These are phyloP conservation scores for Ochotona curzoniae DNA, from an alignment of 2,113 vertebrate genomes.

Conservation along the genomic window DNA sequence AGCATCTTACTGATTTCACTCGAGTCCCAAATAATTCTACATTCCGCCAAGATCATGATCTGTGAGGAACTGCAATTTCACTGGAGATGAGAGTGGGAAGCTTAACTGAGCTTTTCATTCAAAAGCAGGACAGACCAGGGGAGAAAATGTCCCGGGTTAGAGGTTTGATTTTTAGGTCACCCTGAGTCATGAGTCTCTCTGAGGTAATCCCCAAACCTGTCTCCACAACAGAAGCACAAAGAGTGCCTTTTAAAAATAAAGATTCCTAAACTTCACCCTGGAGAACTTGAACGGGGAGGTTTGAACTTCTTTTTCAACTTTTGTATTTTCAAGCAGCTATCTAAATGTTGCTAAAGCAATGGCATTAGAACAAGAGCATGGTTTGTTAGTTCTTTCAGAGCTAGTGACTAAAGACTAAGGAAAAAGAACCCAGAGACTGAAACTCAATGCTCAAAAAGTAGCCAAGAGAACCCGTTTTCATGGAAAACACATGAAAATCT, in stretches of 20 bases:
- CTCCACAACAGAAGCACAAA: constrained; percentile 55
- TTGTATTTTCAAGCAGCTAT: not conserved
- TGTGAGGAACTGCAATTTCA: not conserved
- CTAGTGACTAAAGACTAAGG: not conserved
- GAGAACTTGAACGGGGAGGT: constrained; percentile 14
- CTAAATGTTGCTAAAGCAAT: not conserved
- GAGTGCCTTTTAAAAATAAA: not conserved
- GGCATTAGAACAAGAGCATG: not conserved
- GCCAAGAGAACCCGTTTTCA: not conserved
- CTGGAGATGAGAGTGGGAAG: not conserved
- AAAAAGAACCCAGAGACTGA: not conserved
- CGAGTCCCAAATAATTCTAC: not conserved
- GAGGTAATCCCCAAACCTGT: not conserved
- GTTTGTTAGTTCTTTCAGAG: constrained; percentile 21
- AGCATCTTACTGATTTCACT: not conserved
- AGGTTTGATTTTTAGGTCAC: not conserved
- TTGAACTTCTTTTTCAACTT: not conserved
- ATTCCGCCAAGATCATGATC: not conserved
- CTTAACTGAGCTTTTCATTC: not conserved
- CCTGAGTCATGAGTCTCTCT: not conserved
- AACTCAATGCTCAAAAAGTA: not conserved
- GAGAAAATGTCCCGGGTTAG: not conserved
- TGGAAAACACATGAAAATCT: not conserved
- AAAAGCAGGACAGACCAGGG: not conserved
- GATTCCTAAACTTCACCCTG: constrained; percentile 56